These are phyloP conservation scores for Marmota monax DNA, from an alignment of 2,113 vertebrate species.

Conservation along the genomic window DNA sequence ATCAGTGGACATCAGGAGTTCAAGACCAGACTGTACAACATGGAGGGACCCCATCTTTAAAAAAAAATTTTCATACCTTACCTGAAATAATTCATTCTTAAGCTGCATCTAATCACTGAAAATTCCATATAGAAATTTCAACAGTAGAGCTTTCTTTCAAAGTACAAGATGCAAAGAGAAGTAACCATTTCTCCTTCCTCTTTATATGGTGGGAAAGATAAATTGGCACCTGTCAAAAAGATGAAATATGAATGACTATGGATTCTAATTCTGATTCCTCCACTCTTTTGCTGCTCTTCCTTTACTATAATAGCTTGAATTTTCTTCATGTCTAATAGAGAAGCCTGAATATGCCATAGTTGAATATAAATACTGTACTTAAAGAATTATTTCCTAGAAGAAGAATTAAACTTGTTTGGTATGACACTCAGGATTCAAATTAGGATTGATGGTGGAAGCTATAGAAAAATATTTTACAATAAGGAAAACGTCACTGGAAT, in stretches of 20 bases:
- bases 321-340: neutral
- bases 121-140: neutral
- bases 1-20: neutral
- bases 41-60: neutral
- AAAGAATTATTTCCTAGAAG: neutral
- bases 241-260: neutral
- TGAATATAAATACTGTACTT: neutral
- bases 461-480: conserved; percentile 2
- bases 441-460: neutral
- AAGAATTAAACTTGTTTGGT: conserved; percentile 23
- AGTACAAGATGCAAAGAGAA: neutral
- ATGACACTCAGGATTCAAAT: neutral
- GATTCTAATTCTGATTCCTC: conserved; percentile 2
- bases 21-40: neutral
- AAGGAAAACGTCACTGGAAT: neutral
- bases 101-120: conserved; percentile 4
- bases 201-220: neutral
- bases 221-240: neutral
- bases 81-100: neutral
- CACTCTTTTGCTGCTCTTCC: neutral
- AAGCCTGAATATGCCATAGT: neutral
- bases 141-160: conserved; percentile 14
- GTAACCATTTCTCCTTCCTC: neutral
- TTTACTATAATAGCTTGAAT: neutral
- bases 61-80: neutral